These are phyloP conservation scores for Anniella stebbinsi DNA, from an alignment of 2,797 vertebrate genomes.

Conservation along the genomic window DNA sequence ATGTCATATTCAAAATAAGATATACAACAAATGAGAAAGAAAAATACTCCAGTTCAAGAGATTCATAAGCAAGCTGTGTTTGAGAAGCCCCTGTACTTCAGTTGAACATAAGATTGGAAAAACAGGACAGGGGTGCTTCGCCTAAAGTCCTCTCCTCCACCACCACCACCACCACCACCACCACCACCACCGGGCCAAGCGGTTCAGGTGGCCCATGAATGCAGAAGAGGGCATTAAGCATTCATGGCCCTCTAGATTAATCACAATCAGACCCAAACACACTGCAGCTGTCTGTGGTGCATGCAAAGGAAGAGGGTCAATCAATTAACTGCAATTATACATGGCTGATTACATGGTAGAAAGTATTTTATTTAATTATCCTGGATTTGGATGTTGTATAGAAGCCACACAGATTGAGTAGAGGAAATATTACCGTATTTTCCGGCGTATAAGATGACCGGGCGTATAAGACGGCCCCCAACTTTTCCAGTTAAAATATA, in stretches of 20 bases:
- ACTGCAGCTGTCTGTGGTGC: neutral
- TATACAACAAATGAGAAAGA: slow-evolving; percentile 7
- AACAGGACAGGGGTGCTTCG: neutral
- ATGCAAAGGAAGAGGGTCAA: neutral
- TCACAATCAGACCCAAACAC: too few relatives aligned
- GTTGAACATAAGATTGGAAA: neutral
- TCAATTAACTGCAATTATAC: neutral
- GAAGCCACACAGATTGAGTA: neutral
- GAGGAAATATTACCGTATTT: neutral
- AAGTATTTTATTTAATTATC: fast-evolving
- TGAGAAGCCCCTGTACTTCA: neutral
- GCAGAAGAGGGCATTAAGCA: neutral
- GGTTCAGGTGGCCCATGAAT: neutral
- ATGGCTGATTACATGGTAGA: neutral
- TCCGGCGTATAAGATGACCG: too few relatives aligned
- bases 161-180: neutral
- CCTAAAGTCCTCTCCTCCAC: too few relatives aligned
- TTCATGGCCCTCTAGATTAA: neutral
- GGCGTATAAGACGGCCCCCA: too few relatives aligned
- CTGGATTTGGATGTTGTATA: neutral
- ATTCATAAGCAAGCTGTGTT: neutral
- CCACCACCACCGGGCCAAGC: neutral
- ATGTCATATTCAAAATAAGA: slow-evolving; percentile 16
- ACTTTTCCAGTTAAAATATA: too few relatives aligned
- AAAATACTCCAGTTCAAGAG: neutral